Base-by-base conservation (phyloP, 1,140 invertebrate genomes). In the Manduca sexta region DNA sequence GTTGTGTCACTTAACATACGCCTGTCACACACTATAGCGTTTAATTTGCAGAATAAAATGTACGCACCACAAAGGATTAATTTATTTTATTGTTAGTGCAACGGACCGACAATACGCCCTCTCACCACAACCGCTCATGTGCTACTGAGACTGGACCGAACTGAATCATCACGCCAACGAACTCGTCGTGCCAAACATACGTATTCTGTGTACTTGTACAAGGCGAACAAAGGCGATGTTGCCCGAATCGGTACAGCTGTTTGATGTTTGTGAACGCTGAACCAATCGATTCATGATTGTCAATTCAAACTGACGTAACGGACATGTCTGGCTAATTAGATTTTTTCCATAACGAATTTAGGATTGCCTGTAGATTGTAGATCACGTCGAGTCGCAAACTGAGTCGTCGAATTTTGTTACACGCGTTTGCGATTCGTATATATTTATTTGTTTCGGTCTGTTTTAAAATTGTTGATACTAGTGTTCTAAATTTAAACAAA, bases 191-290 rank as follows among this genome's bases (percentile, higher is more conserved):
- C 3, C 52, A 13, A 33, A 34, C 41, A 29, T 58, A 46, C 21
- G 42, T 54, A 44, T 35, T 47, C 17, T 17, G 31, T 56, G 43
- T 56, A 46, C 45, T 49, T 47, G 43, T 58, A 49, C 46, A 60
- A 54, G 8, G 43, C 70, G 77, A 72, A 74, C 68, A 72, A 70
- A 74, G 65, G 45, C 75, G 68, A 74, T 30, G 37, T n/a, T 35
- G 43, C 26, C 66, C 74, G 73, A 75, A 64, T 38, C 53, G 43
- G 45, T 57, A 76, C 77, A 81, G 77, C 77, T 81, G 77, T 81
- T 81, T 69, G 61, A 69, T 81, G 73, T 81, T 80, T 76, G 65
- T 75, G 73, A 72, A 71, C 51, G 63, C 64, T 49, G 59, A n/a
- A n/a, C 63, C 50, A 73, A 79, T 77, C 72, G 72, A 77, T 73